These are phyloP conservation scores for Anabas testudineus DNA, from an alignment of 2,797 vertebrate species.

Conservation along the genomic window DNA sequence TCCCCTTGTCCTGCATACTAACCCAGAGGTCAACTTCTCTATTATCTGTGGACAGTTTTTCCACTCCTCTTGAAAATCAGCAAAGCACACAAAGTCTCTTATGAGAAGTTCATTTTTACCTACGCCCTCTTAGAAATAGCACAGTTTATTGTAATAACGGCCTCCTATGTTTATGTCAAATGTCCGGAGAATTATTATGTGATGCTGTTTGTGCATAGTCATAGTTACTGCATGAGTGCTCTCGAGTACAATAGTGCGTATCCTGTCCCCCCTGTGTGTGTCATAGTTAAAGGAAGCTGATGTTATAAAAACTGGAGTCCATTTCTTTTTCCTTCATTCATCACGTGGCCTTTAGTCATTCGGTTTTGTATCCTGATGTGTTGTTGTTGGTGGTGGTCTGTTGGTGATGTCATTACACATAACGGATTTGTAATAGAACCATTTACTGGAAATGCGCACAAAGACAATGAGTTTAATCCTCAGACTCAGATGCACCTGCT, in stretches of 20 bases:
- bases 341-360: conserved; percentile 76
- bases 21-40: conserved; percentile 51
- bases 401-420: conserved; percentile 51
- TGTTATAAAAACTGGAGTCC: conserved; percentile 60
- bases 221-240: conserved; percentile 19
- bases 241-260: conserved; percentile 65
- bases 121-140: neutral
- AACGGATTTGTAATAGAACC: conserved; percentile 38
- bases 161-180: neutral
- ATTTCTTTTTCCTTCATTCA: conserved; percentile 65
- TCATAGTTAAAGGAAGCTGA: conserved; percentile 70
- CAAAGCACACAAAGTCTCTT: conserved; percentile 10
- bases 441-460: conserved; percentile 56
- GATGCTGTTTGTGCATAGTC: conserved; percentile 26
- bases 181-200: neutral
- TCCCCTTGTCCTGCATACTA: conserved; percentile 29
- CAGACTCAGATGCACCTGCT: conserved; percentile 10
- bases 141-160: neutral
- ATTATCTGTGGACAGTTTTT: conserved; percentile 33
- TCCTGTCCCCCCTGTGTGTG: conserved; percentile 65
- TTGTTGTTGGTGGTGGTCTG: conserved; percentile 47
- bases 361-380: conserved; percentile 44
- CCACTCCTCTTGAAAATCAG: conserved; percentile 9
- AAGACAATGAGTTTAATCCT: conserved; percentile 14
- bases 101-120: conserved; percentile 9